Conservation (phyloP, 2,888 invertebrate species). For the Xylota sylvarum region DNA sequence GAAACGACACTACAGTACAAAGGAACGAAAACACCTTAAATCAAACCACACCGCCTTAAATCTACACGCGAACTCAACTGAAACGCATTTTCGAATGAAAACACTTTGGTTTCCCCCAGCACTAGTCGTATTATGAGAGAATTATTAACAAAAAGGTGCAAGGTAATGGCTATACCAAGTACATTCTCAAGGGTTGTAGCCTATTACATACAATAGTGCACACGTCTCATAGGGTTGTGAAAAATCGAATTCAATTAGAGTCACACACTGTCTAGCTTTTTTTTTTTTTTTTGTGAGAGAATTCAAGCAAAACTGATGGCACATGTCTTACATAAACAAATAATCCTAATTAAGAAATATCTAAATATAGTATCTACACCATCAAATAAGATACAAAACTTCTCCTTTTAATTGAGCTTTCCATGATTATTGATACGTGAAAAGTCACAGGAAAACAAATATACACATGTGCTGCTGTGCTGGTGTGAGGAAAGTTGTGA, state of each 20-base stretch:
- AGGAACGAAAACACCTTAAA: too few relatives aligned
- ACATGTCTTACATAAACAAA: conserved; percentile 1
- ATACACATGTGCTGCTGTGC: neutral
- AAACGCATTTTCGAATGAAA: conserved; percentile 24
- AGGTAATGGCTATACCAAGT: conserved; percentile 30
- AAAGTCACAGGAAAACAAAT: conserved; percentile 6
- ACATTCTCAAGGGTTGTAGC: conserved; percentile 52
- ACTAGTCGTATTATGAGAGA: neutral
- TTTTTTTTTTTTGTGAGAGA: too few relatives aligned
- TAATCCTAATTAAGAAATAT: conserved; percentile 18
- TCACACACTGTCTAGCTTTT: neutral
- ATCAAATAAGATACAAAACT: conserved; percentile 6
- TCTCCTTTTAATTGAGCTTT: neutral
- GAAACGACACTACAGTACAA: neutral
- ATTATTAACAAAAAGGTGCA: conserved; percentile 39
- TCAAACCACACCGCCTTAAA: conserved; percentile 29
- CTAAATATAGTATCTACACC: conserved; percentile 13
- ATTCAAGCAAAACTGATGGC: neutral
- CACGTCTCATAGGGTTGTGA: conserved; percentile 33
- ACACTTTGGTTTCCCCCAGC: conserved; percentile 5
- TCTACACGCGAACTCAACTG: conserved; percentile 44
- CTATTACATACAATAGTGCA: conserved; percentile 4
- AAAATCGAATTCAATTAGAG: conserved; percentile 71
- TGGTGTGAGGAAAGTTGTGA: neutral
- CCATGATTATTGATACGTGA: conserved; percentile 1